Evolutionary conservation across 2,888 invertebrate species (phyloP), one percentile per base, ranked within the genome.

Genomic region (Lathronympha strigana): DNA sequence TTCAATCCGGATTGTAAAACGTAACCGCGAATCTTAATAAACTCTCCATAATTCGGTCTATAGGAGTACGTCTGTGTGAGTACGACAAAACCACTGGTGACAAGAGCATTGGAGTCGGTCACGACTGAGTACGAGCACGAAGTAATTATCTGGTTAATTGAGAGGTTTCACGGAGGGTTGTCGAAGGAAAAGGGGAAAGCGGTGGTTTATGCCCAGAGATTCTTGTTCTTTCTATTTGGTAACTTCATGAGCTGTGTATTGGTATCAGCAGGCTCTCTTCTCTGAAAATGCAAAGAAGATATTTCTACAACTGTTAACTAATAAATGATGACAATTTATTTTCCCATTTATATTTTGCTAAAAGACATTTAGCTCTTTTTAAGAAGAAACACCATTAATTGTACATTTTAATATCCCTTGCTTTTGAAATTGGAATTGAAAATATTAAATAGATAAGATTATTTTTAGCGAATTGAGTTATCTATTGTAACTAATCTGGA

Each of bases 61-160:
- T 45, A 13, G 1, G 21, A 45, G 21, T 21, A n/a, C 21, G 23
- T 45, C 45, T 45, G 23, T 11, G 21, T 5, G 6, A 23, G 21
- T 45, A 4, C 67, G 70, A 77, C 75, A 73, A 75, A 77, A 75
- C 68, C 68, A 62, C 68, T 69, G 71, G 74, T 79, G 80, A 81
- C 78, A 80, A 73, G 72, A 73, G 69, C 70, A 62, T 72, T 71
- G 67, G 68, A 72, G 71, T 67, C 66, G 67, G 73, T 75, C 79
- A 82, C 79, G 78, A 80, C 75, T 71, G 69, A 45, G 72, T 70
- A 73, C 69, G 70, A 45, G 58, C 72, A 71, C 55, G 61, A 49
- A 76, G 76, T 82, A 80, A 83, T 84, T 82, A 81, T 72, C 45
- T 72, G 25, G 74, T 79, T 83, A 84, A 85, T 85, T 80, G 78